Base-by-base conservation (phyloP, 2,113 vertebrate genomes). In the Cyanocitta stelleri region DNA sequence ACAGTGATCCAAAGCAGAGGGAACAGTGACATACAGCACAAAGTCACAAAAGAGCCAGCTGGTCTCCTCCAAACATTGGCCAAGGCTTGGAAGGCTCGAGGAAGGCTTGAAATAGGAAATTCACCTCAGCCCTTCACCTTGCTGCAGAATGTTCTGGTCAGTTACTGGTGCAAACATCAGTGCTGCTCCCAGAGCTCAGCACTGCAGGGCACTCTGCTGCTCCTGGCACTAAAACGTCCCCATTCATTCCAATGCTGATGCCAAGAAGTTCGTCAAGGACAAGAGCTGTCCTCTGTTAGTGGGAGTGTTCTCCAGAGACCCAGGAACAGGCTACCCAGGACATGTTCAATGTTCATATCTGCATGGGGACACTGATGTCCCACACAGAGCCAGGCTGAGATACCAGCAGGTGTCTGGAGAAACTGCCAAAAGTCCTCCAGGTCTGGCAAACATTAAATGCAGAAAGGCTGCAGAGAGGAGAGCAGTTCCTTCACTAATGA, bases 1-100 rank as follows among this genome's bases (percentile, higher is more conserved):
- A 19, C 55, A 66, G 35, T 1, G 30, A 69, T 1, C 59, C 29
- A 26, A 39, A 21, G 43, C 52, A 86, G 14, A 58, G n/a, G 56
- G 27, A 37, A 52, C 0, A 0, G 23, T 37, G 55, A 76, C 43
- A 74, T 3, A 32, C 14, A 56, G 82, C 48, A 71, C 0, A 0
- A 37, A n/a, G 24, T 17, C n/a, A 33, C 9, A 15, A 15, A 66
- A 56, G 16, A 68, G 39, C 6, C 27, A 32, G 16, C 0, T 49
- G 32, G 9, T 7, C 35, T 76, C 35, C 87, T 64, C 78, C 58
- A 33, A 74, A 48, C 46, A 8, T 1, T 52, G 52, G 30, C 35
- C 75, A 59, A 54, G 43, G 64, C 48, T 91, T 15, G 3, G 37
- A 29, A 80, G 26, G 32, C 33, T 81, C 1, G 0, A 39, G 22